These are phyloP conservation scores for Cecropterus lyciades DNA, from an alignment of 1,140 invertebrate species.

Conservation along the genomic window DNA sequence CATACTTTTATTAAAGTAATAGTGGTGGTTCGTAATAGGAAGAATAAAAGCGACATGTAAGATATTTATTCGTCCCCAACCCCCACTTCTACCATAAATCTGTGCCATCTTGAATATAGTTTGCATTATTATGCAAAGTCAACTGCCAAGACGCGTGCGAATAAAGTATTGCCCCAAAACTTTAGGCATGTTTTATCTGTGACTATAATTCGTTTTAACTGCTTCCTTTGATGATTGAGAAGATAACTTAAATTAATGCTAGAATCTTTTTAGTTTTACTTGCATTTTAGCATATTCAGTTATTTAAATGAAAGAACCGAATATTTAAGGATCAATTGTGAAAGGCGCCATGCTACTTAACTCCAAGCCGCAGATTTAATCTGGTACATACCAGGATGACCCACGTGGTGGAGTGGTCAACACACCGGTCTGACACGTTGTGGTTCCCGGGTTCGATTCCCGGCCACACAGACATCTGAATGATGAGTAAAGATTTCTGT, in stretches of 20 bases:
- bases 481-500: too few relatives aligned
- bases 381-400: too few relatives aligned
- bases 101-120: conserved; percentile 65
- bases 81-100: conserved; percentile 51
- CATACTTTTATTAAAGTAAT: conserved; percentile 8
- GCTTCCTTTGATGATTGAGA: conserved; percentile 4
- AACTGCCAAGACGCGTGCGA: conserved; percentile 54
- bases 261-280: neutral
- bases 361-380: too few relatives aligned
- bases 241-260: conserved; percentile 11
- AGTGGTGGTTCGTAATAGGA: conserved; percentile 7
- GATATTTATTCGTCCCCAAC: conserved; percentile 58
- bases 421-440: too few relatives aligned
- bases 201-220: conserved; percentile 16
- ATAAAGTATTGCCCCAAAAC: conserved; percentile 51
- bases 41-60: conserved; percentile 35
- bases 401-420: too few relatives aligned
- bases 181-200: conserved; percentile 39
- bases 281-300: too few relatives aligned
- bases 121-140: conserved; percentile 72
- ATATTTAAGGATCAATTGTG: too few relatives aligned
- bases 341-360: too few relatives aligned
- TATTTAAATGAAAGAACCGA: too few relatives aligned
- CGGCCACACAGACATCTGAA: too few relatives aligned
- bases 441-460: too few relatives aligned